A percentile compares a stretch with the other conserved stretches of the same genome.
Conservation (phyloP, 2,888 invertebrate species). For the Diarsia dahlii region DNA sequence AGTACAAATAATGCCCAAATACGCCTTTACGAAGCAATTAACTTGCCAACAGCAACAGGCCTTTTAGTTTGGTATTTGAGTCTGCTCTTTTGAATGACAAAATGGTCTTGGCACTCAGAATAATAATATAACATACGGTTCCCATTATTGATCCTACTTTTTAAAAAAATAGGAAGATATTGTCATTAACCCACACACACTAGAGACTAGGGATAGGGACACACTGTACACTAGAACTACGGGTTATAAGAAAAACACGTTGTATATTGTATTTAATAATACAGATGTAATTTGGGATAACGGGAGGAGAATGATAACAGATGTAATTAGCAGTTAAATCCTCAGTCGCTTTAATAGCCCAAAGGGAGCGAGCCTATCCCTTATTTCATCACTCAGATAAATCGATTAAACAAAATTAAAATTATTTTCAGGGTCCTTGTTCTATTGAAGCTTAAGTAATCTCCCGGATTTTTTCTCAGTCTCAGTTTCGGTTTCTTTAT, state of each 20-base stretch:
- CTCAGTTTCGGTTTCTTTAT: too few species aligned
- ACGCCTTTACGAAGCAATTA: background rate
- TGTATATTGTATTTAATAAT: too few species aligned
- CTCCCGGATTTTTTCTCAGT: too few species aligned
- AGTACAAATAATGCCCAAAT: background rate
- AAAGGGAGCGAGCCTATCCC: background rate
- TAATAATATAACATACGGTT: background rate
- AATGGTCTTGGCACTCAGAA: background rate
- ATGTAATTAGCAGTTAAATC: background rate
- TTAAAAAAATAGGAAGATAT: too few species aligned
- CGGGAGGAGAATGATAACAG: too few species aligned
- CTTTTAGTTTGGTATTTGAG: background rate
- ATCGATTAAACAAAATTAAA: too few species aligned
- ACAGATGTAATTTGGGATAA: background rate
- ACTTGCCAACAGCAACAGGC: background rate
- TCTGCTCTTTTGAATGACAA: background rate
- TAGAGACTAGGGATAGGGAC: too few species aligned
- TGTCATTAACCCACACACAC: too few species aligned
- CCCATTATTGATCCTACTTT: background rate
- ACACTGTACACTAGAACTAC: too few species aligned
- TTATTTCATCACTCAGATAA: background rate
- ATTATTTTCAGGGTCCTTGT: too few species aligned
- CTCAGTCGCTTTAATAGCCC: background rate
- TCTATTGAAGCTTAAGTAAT: background rate
- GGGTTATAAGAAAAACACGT: too few species aligned